Evolutionary conservation across 2,888 invertebrate genomes (phyloP).

Genomic region (Meganola albula): DNA sequence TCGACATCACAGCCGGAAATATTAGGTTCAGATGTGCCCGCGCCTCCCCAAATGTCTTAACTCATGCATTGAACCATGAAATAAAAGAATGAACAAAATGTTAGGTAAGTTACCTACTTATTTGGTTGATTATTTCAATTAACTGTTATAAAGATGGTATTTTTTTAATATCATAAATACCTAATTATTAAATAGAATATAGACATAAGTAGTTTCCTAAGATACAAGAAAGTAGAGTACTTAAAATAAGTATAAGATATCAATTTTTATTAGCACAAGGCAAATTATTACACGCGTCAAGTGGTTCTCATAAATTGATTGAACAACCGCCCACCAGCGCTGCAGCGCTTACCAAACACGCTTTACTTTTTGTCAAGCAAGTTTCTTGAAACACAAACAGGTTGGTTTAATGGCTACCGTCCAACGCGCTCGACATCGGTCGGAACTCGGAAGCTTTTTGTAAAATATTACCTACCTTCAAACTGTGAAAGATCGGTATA

Average conservation of each 20-base stretch:
- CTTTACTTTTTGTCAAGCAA: conserved; percentile 23
- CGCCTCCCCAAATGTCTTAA: conserved; percentile 15
- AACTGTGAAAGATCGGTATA: conserved; percentile 33
- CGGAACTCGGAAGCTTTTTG: conserved; percentile 36
- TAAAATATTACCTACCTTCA: conserved; percentile 24
- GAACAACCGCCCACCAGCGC: conserved; percentile 13
- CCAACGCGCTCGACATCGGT: conserved; percentile 31
- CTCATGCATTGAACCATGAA: conserved; percentile 13
- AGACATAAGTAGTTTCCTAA: no score
- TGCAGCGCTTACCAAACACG: conserved; percentile 18
- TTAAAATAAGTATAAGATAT: no score
- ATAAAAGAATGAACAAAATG: no score
- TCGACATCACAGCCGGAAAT: conserved; percentile 56
- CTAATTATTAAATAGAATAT: no score
- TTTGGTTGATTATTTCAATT: no score
- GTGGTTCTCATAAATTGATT: conserved; percentile 26
- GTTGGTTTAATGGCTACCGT: conserved; percentile 30
- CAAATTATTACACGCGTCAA: conserved; percentile 22
- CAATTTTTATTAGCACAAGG: conserved; percentile 10
- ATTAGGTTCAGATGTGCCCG: conserved; percentile 24
- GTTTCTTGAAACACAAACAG: conserved; percentile 30
- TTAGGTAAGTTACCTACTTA: no score
- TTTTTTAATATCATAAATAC: no score
- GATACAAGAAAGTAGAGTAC: no score
- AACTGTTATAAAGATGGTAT: no score